These are phyloP conservation scores for Emydoidea blandingii DNA, from an alignment of 2,797 vertebrate species.

Conservation along the genomic window DNA sequence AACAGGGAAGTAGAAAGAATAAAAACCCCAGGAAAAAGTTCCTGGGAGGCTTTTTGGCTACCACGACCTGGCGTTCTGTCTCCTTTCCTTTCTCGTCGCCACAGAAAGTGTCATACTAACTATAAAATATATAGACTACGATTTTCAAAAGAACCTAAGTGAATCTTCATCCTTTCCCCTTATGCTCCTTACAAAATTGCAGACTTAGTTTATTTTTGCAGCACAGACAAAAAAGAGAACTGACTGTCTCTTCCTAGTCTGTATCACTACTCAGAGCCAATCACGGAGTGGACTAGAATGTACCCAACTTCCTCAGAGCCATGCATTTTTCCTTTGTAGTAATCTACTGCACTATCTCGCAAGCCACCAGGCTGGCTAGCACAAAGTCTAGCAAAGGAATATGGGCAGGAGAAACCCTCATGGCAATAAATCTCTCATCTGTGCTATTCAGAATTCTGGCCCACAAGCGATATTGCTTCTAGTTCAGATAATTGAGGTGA, in stretches of 20 bases:
- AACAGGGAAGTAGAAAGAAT: too few relatives aligned
- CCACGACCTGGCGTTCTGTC: too few relatives aligned
- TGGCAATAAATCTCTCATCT: neutral
- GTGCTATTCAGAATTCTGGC: neutral
- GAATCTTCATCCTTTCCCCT: neutral
- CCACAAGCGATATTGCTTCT: neutral
- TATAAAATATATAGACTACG: rapidly evolving
- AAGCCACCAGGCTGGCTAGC: neutral
- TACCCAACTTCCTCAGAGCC: neutral
- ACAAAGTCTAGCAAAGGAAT: neutral
- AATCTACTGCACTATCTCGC: rapidly evolving
- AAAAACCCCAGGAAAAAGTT: too few relatives aligned
- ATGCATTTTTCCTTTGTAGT: neutral
- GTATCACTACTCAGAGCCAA: neutral
- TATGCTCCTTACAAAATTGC: neutral
- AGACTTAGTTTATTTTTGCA: too few relatives aligned
- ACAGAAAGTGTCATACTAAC: neutral
- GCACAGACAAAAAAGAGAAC: too few relatives aligned
- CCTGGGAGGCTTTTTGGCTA: too few relatives aligned
- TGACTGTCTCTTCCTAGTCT: too few relatives aligned
- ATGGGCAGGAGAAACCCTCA: neutral
- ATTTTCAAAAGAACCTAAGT: neutral
- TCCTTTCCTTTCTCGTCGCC: too few relatives aligned
- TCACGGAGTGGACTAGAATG: rapidly evolving
- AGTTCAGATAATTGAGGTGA: neutral